Base-by-base conservation (phyloP, 2,113 vertebrate genomes). In the Miniopterus natalensis region DNA sequence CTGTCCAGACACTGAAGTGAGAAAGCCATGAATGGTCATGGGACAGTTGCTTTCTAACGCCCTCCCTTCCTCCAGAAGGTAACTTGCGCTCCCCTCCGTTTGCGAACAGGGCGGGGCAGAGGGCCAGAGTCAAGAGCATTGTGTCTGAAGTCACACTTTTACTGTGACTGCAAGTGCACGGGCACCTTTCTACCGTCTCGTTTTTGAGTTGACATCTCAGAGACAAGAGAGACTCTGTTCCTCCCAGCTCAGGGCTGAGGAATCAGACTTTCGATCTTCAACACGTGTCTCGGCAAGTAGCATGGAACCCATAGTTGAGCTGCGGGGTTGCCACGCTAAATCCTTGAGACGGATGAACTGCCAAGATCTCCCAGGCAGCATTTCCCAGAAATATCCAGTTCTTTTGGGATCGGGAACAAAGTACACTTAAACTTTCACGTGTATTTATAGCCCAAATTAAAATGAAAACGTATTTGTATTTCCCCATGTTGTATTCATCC, bases 381-480 rank as follows among this genome's bases (percentile, higher is more conserved):
- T 70, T 89, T 92, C 31, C 36, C 71, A 65, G 29, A 96, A 84
- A 96, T 21, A 92, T 2, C 45, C 14, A 63, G 23, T 25, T 87
- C 78, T 71, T 94, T 84, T 10, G 53, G 45, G 21, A 90, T 63
- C 20, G 8, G 51, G 36, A 90, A 59, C 78, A 92, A 92, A 89
- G 21, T 57, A 55, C 23, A 57, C 12, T 78, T 78, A 73, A 59
- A 70, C 57, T 87, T 95, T 94, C 84, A 88, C 27, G 47, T 65
- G 79, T 92, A 40, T 61, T 86, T n/a, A 4, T 45, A 84, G 25
- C 47, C 45, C 47, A 78, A 70, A 86, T 45, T 59, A 93, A 94
- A 88, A 88, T 88, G 15, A 90, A 96, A 93, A 55, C 51, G 15
- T n/a, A n/a, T 45, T 75, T 90, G 15, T 77, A 61, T 71, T 92